A percentile compares a stretch with the other conserved stretches of the same genome.
phyloP scores from a whole-genome alignment of 2,888 invertebrate genomes.

The Lithophane leautieri region DNA sequence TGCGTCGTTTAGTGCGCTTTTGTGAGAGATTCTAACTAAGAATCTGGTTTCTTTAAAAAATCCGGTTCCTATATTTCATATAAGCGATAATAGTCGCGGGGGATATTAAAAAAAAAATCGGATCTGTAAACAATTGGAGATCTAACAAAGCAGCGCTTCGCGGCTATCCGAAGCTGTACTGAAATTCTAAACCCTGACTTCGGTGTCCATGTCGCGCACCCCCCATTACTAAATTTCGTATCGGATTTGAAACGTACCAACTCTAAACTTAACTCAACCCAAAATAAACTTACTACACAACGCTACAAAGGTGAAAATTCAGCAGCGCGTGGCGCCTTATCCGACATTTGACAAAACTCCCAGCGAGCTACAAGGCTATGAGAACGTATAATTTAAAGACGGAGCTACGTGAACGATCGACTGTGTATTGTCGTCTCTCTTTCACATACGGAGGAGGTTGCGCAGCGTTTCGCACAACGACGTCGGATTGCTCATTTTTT shows the following conservation, averaged over 20 bases:
- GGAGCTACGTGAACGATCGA: constrained; percentile 77
- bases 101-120: constrained; percentile 82
- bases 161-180: constrained; percentile 90
- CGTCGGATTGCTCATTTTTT: constrained; percentile 87
- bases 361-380: constrained; percentile 87
- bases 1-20: constrained; percentile 67
- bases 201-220: constrained; percentile 90
- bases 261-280: constrained; percentile 1
- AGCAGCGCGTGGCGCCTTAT: constrained; percentile 53
- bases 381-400: constrained; percentile 91
- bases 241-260: constrained; percentile 71
- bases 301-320: constrained; percentile 65
- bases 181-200: constrained; percentile 90
- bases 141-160: constrained; percentile 89
- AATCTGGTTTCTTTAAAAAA: constrained; percentile 69
- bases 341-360: constrained; percentile 70
- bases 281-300: constrained; percentile 25
- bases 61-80: constrained; percentile 71
- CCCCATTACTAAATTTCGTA: constrained; percentile 89
- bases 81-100: constrained; percentile 72
- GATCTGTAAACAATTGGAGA: constrained; percentile 87
- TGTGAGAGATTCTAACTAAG: constrained; percentile 58
- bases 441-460: constrained; percentile 71
- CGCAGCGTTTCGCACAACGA: constrained; percentile 81
- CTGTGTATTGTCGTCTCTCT: constrained; percentile 78